Conservation (phyloP, 1,140 invertebrate species). For the Meloidogyne exigua region DNA sequence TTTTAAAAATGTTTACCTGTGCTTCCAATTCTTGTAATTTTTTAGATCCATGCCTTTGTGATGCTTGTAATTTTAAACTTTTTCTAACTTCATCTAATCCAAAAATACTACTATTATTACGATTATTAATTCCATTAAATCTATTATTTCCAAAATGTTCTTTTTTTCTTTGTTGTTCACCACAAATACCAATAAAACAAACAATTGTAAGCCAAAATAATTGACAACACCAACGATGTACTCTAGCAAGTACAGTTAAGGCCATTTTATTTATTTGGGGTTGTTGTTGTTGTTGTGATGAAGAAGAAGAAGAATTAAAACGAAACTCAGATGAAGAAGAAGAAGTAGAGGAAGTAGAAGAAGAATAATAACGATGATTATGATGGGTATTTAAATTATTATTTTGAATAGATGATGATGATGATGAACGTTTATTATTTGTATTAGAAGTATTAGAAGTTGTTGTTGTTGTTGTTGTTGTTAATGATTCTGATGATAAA, state of each 20-base stretch:
- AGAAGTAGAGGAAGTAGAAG: not conserved
- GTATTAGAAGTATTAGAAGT: not conserved
- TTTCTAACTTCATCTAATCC: constrained; percentile 44
- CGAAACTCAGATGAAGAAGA: not conserved
- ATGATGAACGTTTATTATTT: not conserved
- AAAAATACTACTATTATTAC: not conserved
- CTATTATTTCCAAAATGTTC: no score
- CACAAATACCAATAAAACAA: constrained; percentile 47
- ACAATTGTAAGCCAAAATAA: constrained; percentile 54
- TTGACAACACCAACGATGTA: constrained; percentile 53
- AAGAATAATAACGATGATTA: not conserved
- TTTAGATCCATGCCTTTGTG: constrained; percentile 39
- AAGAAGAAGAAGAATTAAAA: constrained; percentile 1
- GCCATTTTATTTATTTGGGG: constrained; percentile 37
- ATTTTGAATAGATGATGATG: not conserved
- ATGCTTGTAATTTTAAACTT: constrained; percentile 34
- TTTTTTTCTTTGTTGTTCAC: constrained; percentile 29
- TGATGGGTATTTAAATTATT: not conserved
- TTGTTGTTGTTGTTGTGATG: not conserved
- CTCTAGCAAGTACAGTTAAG: constrained; percentile 40
- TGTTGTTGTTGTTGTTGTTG: not conserved
- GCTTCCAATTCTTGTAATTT: constrained; percentile 47
- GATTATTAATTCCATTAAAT: not conserved
- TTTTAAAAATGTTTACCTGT: constrained; percentile 39
- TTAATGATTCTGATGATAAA: not conserved